phyloP scores from a whole-genome alignment of 1,140 invertebrate genomes.

The Halesus radiatus region DNA sequence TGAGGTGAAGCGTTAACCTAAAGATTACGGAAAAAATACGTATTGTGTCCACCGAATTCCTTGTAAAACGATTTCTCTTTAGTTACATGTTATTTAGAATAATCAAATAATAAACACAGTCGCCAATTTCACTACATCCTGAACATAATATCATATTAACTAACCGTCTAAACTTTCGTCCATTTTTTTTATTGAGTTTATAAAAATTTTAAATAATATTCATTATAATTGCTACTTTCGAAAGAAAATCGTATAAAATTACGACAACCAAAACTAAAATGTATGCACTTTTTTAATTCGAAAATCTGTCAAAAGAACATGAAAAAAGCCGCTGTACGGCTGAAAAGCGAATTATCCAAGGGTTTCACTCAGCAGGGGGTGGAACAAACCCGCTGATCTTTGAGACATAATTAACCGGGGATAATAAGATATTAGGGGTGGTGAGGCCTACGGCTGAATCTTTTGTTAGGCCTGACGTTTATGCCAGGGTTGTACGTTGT shows the following conservation, averaged over 20 bases:
- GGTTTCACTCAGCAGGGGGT: slow-evolving; percentile 1
- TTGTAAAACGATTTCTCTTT: too few relatives aligned
- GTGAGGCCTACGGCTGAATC: background rate
- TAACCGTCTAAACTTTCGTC: too few relatives aligned
- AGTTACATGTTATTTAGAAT: too few relatives aligned
- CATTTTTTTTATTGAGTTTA: too few relatives aligned
- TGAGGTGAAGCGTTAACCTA: too few relatives aligned
- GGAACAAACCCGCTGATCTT: slow-evolving; percentile 30
- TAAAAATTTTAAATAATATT: too few relatives aligned
- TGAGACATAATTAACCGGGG: slow-evolving; percentile 48
- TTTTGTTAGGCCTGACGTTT: slow-evolving; percentile 37
- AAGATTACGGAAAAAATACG: too few relatives aligned
- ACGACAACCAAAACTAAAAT: background rate
- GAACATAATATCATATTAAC: too few relatives aligned
- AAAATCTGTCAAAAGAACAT: slow-evolving; percentile 49
- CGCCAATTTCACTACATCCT: too few relatives aligned
- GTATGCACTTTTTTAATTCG: slow-evolving; percentile 27
- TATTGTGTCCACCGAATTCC: too few relatives aligned
- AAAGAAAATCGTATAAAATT: background rate
- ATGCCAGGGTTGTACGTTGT: background rate
- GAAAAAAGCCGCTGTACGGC: slow-evolving; percentile 47
- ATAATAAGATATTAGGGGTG: slow-evolving; percentile 39
- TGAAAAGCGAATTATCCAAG: slow-evolving; percentile 51
- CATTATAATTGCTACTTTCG: too few relatives aligned
- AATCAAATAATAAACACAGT: too few relatives aligned